Conservation (phyloP, 1,140 invertebrate genomes). For the Scaptomyza hsui region DNA sequence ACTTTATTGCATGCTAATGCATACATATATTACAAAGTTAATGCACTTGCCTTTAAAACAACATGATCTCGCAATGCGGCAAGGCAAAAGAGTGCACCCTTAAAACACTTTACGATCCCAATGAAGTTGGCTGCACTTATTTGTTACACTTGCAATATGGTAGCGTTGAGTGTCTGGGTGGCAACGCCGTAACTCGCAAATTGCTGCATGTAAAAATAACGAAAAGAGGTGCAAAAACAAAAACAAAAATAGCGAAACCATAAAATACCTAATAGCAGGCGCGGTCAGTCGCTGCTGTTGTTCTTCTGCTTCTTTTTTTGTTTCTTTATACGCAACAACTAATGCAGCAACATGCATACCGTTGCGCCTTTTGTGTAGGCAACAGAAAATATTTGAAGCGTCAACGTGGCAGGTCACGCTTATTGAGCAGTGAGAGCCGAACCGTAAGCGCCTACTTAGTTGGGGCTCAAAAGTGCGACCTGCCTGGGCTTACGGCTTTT, state of each 20-base stretch:
- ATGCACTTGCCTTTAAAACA: slow-evolving; percentile 3
- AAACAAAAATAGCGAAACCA: slow-evolving; percentile 36
- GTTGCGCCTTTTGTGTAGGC: slow-evolving; percentile 49
- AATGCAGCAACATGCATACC: slow-evolving; percentile 24
- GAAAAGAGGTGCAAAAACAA: slow-evolving; percentile 25
- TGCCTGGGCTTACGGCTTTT: slow-evolving; percentile 13
- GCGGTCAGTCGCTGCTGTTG: slow-evolving; percentile 39
- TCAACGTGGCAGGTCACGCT: slow-evolving; percentile 74
- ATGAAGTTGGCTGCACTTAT: slow-evolving; percentile 11
- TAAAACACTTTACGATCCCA: slow-evolving; percentile 17
- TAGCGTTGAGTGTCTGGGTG: background rate
- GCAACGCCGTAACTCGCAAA: slow-evolving; percentile 5
- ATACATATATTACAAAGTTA: background rate
- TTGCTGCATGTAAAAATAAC: slow-evolving; percentile 10
- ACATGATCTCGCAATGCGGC: slow-evolving; percentile 6
- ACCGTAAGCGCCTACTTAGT: background rate
- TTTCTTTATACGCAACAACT: slow-evolving; percentile 4
- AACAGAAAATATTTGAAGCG: slow-evolving; percentile 51
- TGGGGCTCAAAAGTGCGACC: slow-evolving; percentile 45
- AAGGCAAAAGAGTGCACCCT: background rate
- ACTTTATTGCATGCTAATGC: background rate
- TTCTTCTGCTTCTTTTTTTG: slow-evolving; percentile 3
- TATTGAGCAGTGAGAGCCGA: slow-evolving; percentile 28
- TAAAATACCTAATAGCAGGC: slow-evolving; percentile 42
- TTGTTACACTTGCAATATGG: slow-evolving; percentile 7